Conservation (phyloP, 1,140 invertebrate species). For the Chironomus striatipennis region DNA sequence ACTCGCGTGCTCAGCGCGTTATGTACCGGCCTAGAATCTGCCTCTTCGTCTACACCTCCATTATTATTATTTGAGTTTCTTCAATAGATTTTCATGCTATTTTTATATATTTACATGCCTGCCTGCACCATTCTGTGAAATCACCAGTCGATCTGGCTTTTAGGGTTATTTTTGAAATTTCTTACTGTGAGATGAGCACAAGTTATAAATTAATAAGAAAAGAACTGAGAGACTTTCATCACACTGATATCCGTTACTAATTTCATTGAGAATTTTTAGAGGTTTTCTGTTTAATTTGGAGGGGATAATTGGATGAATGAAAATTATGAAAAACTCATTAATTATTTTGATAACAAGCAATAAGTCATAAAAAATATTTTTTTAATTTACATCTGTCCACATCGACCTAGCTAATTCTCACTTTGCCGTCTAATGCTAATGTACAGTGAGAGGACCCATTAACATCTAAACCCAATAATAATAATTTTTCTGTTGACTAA, state of each 20-base stretch:
- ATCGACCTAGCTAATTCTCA: neutral
- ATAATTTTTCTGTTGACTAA: neutral
- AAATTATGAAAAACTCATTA: neutral
- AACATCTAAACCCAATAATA: neutral
- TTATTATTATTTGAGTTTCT: neutral
- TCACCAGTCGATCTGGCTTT: neutral
- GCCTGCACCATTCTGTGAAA: neutral
- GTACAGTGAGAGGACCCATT: neutral
- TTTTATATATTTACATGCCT: neutral
- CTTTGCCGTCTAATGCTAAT: neutral
- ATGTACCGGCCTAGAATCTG: slow-evolving; percentile 11
- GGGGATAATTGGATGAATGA: neutral
- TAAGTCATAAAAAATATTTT: neutral
- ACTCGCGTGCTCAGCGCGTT: neutral
- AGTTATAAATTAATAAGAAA: neutral
- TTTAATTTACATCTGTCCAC: neutral
- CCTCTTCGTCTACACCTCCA: neutral
- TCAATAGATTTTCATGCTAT: neutral
- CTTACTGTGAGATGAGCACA: neutral
- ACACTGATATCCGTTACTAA: slow-evolving; percentile 1
- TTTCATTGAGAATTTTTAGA: neutral
- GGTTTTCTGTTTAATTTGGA: neutral
- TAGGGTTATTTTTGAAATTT: neutral
- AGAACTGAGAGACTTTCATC: neutral
- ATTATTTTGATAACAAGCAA: neutral